Evolutionary conservation across 1,140 invertebrate species (phyloP).

Genomic region (Drosophila pruinosa): DNA sequence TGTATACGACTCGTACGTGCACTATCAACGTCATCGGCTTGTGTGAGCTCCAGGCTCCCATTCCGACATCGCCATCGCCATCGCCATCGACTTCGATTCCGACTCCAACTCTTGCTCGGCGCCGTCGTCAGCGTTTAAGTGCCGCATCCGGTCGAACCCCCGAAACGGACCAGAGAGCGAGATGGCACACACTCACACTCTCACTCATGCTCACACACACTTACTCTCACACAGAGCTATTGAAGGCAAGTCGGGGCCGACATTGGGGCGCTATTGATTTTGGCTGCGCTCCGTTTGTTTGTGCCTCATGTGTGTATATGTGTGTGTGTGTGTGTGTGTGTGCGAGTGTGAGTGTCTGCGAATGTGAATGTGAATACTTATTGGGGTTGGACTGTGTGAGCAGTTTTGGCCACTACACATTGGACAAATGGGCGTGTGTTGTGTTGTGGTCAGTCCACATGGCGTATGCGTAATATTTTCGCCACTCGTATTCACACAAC

Average conservation of each 20-base stretch:
- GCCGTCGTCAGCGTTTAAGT: constrained; percentile 68
- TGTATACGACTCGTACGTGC: constrained; percentile 54
- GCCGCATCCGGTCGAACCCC: constrained; percentile 62
- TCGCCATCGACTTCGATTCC: background rate
- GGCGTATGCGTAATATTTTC: constrained; percentile 34
- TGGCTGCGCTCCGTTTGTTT: constrained; percentile 29
- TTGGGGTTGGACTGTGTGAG: constrained; percentile 26
- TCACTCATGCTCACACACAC: background rate
- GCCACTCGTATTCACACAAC: constrained; percentile 2
- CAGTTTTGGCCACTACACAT: constrained; percentile 4
- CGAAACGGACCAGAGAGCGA: constrained; percentile 25
- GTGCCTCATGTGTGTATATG: background rate
- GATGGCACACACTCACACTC: constrained; percentile 30
- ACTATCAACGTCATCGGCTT: constrained; percentile 72
- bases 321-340: constrained; percentile 11
- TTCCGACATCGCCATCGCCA: background rate
- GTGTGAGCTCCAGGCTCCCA: constrained; percentile 14
- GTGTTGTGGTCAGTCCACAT: constrained; percentile 36
- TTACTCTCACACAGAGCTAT: too few species aligned
- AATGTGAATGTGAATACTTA: constrained; percentile 8
- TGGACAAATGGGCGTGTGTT: constrained; percentile 44
- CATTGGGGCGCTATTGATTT: constrained; percentile 73
- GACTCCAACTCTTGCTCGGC: constrained; percentile 6
- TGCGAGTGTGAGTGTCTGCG: background rate
- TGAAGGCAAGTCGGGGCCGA: constrained; percentile 21